A percentile compares a stretch with the other conserved stretches of the same genome.
phyloP scores from a whole-genome alignment of 2,797 vertebrate genomes.

The Graptemys geographica region DNA sequence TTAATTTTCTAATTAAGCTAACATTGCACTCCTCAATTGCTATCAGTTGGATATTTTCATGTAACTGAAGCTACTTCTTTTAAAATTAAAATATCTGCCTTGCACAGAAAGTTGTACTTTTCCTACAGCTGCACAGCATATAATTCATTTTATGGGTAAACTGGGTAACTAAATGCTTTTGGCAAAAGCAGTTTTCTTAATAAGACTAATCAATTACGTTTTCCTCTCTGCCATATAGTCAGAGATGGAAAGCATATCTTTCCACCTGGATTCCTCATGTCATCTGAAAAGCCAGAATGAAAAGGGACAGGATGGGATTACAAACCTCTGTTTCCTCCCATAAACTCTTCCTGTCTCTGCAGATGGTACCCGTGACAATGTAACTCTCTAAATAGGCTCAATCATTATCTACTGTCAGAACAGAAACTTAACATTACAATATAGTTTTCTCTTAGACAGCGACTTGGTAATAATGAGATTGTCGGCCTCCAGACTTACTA shows the following conservation, averaged over 20 bases:
- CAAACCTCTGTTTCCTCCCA: conserved; percentile 51
- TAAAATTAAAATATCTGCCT: conserved; percentile 24
- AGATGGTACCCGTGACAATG: background rate
- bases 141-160: conserved; percentile 49
- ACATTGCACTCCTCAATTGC: conserved; percentile 74
- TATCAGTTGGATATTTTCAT: background rate
- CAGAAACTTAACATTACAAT: background rate
- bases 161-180: conserved; percentile 43
- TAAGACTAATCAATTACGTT: conserved; percentile 73
- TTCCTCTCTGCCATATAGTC: conserved; percentile 35
- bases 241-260: conserved; percentile 44
- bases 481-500: background rate
- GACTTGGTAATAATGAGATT: background rate
- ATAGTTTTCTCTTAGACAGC: background rate
- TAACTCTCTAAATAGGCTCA: background rate
- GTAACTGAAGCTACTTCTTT: background rate
- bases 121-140: background rate
- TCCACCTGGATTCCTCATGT: conserved; percentile 70
- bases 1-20: conserved; percentile 76
- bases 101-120: background rate
- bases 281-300: conserved; percentile 65
- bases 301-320: conserved; percentile 69
- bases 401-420: background rate
- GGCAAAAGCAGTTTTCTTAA: conserved; percentile 58
- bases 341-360: conserved; percentile 29